Evolutionary conservation across 2,888 invertebrate genomes (phyloP).

Genomic region (Physocephala rufipes): DNA sequence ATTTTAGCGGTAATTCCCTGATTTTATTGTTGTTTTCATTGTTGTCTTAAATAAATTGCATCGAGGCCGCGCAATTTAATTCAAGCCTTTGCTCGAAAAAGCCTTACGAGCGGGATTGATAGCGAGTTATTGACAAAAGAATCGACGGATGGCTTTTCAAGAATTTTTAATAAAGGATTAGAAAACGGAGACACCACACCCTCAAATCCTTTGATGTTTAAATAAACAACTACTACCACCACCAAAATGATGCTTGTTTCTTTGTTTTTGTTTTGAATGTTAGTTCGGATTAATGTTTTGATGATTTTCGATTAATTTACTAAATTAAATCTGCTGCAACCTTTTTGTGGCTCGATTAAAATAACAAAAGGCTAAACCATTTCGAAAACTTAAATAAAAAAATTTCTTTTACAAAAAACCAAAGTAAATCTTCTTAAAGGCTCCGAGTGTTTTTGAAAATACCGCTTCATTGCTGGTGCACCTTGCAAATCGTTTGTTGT

Average conservation of each 20-base stretch:
- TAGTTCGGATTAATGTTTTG: neutral
- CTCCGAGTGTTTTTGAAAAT: too few species aligned
- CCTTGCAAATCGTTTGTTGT: neutral
- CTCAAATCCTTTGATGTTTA: slow-evolving; percentile 10
- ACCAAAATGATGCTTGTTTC: slow-evolving; percentile 1
- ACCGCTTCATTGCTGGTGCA: too few species aligned
- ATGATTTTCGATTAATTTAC: neutral
- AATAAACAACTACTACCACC: slow-evolving; percentile 29
- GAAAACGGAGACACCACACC: slow-evolving; percentile 6
- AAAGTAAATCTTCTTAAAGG: neutral
- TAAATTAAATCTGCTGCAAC: slow-evolving; percentile 7
- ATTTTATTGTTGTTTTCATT: too few species aligned
- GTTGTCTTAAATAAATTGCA: too few species aligned
- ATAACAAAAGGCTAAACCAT: slow-evolving; percentile 48
- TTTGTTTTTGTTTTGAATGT: slow-evolving; percentile 1
- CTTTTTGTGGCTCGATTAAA: slow-evolving; percentile 56
- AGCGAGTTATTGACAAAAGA: neutral
- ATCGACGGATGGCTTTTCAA: neutral
- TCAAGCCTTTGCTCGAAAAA: slow-evolving; percentile 34
- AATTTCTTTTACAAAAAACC: neutral
- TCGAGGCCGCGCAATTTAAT: slow-evolving; percentile 34
- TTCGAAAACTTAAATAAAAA: slow-evolving; percentile 14
- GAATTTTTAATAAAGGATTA: slow-evolving; percentile 5
- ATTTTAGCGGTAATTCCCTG: too few species aligned
- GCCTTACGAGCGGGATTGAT: slow-evolving; percentile 4